Conservation (phyloP, 2,888 invertebrate species). For the Caenorhabditis japonica region DNA sequence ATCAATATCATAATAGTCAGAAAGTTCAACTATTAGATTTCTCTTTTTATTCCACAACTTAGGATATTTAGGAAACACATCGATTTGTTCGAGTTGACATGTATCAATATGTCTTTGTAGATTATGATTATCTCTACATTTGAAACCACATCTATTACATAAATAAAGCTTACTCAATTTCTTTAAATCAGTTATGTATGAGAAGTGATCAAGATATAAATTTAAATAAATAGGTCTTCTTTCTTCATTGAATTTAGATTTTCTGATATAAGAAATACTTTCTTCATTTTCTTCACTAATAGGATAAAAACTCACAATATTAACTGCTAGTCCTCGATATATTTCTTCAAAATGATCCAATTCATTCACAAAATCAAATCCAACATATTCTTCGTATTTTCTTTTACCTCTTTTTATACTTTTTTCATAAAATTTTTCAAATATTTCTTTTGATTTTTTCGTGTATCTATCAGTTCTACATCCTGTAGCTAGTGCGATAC, state of each 20-base stretch:
- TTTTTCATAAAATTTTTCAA: slow-evolving; percentile 36
- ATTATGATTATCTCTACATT: slow-evolving; percentile 27
- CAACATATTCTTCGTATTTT: slow-evolving; percentile 17
- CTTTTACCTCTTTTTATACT: slow-evolving; percentile 13
- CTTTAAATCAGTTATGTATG: slow-evolving; percentile 37
- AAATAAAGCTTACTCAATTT: slow-evolving; percentile 32
- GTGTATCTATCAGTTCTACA: slow-evolving; percentile 26
- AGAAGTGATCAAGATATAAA: slow-evolving; percentile 43
- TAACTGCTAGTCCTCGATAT: slow-evolving; percentile 22
- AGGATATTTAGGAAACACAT: slow-evolving; percentile 34
- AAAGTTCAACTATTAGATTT: slow-evolving; percentile 40
- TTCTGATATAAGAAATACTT: slow-evolving; percentile 25
- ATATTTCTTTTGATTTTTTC: slow-evolving; percentile 21
- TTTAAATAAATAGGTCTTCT: slow-evolving; percentile 40
- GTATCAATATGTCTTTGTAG: slow-evolving; percentile 38
- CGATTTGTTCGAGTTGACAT: slow-evolving; percentile 29
- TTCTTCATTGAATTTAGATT: slow-evolving; percentile 31
- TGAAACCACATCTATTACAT: slow-evolving; percentile 35
- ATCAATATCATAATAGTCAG: slow-evolving; percentile 44
- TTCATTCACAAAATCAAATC: slow-evolving; percentile 37
- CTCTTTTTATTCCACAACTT: slow-evolving; percentile 40
- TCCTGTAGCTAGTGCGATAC: slow-evolving; percentile 31
- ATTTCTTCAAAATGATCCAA: slow-evolving; percentile 31
- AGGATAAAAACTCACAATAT: slow-evolving; percentile 40
- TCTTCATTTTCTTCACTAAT: no score